These are phyloP conservation scores for Micronycteris hirsuta DNA, from an alignment of 2,113 vertebrate species.

Conservation along the genomic window DNA sequence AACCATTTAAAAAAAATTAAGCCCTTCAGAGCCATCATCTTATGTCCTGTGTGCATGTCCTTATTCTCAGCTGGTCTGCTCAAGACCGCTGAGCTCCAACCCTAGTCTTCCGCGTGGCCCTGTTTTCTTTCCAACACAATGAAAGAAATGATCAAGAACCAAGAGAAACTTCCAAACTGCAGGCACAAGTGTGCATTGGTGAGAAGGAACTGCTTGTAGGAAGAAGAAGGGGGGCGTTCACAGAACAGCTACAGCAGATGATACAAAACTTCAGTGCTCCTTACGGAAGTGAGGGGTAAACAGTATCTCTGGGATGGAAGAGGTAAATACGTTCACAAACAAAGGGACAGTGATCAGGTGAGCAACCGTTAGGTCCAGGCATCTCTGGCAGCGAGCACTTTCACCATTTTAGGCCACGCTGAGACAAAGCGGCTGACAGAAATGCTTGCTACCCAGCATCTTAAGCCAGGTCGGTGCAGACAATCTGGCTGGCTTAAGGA, in stretches of 20 bases:
- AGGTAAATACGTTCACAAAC: constrained; percentile 99
- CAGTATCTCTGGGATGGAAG: constrained; percentile 98
- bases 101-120: not conserved
- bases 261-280: constrained; percentile 98
- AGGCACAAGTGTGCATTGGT: not conserved
- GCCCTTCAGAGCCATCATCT: not conserved
- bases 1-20: not conserved
- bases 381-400: constrained; percentile 96
- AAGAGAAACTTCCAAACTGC: not conserved
- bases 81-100: not conserved
- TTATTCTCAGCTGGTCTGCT: not conserved
- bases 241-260: constrained; percentile 98
- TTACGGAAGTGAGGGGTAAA: constrained; percentile 97
- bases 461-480: constrained; percentile 97
- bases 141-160: not conserved
- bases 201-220: constrained; percentile 90
- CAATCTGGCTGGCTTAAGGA: constrained; percentile 94
- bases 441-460: constrained; percentile 98
- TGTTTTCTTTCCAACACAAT: not conserved
- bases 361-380: constrained; percentile 99
- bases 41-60: not conserved
- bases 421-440: constrained; percentile 98
- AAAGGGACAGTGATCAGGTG: constrained; percentile 99
- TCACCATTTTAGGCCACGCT: constrained; percentile 95
- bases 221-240: constrained; percentile 99